A percentile compares a stretch with the other conserved stretches of the same genome.
phyloP scores from a whole-genome alignment of 1,140 invertebrate species.

The Bombus polaris region DNA sequence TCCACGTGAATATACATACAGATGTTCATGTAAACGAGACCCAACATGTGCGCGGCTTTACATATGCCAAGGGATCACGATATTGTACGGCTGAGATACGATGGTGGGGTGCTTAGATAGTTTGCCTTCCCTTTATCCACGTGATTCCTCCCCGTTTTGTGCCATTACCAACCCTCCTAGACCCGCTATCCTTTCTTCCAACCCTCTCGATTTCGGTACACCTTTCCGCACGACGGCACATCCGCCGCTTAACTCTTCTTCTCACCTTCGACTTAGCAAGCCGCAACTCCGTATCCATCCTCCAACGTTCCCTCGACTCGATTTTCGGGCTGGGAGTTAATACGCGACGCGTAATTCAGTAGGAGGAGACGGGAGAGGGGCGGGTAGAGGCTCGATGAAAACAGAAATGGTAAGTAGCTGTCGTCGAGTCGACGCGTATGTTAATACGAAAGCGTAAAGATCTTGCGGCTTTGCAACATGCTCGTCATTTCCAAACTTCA shows the following conservation, averaged over 20 bases:
- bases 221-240: not conserved
- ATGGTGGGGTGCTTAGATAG: slow-evolving; percentile 41
- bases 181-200: not conserved
- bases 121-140: slow-evolving; percentile 43
- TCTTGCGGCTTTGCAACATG: slow-evolving; percentile 6
- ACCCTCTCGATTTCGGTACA: slow-evolving; percentile 17
- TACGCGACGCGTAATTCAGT: slow-evolving; percentile 28
- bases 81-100: slow-evolving; percentile 63
- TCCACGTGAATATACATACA: slow-evolving; percentile 6
- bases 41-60: slow-evolving; percentile 53
- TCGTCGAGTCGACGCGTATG: slow-evolving; percentile 18
- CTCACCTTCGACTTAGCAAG: slow-evolving; percentile 7
- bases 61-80: slow-evolving; percentile 68
- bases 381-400: not conserved
- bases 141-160: not conserved
- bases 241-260: slow-evolving; percentile 15
- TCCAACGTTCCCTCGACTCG: not conserved
- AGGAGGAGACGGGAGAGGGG: no score
- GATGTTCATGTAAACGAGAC: slow-evolving; percentile 46
- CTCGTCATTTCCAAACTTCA: no score
- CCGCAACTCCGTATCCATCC: not conserved
- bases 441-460: slow-evolving; percentile 29
- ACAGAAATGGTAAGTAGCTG: slow-evolving; percentile 31
- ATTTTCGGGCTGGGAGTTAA: not conserved
- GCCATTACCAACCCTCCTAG: no score